Base-by-base conservation (phyloP, 2,888 invertebrate genomes). In the Agrotis clavis region DNA sequence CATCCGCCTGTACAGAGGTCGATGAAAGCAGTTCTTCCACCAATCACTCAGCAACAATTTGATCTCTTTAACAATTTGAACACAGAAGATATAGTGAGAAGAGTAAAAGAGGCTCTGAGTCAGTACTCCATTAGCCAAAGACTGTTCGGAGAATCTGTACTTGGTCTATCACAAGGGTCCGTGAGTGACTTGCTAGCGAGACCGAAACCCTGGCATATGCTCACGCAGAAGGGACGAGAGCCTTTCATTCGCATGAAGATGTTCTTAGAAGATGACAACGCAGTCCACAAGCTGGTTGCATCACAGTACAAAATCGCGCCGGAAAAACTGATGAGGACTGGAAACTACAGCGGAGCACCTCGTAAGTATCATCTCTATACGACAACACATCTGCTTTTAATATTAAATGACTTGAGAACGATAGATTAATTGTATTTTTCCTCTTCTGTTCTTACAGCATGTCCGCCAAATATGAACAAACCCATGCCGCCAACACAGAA, bases 171-270 rank as follows among this genome's bases (percentile, higher is more conserved):
- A 1, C 99, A 99, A 93, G 99, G 99, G 51, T 99, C 99, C 6
- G 99, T 99, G 1, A 99, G 99, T 61, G 99, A 99, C 94, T 97
- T 99, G 56, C 96, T 99, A 80, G 99, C 99, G 35, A 96, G 99
- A 66, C 99, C 99, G 50, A 99, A 99, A 92, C 99, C 99, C 0
- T 99, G 99, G 99, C 99, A 99, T 92, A 99, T 99, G 99, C 97
- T 99, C 64, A 99, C 99, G 18, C 99, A 99, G 91, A 99, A 99
- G 93, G 99, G 99, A 1, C 97, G 99, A 41, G 99, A 99, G 91
- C 99, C 99, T 0, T 99, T 99, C 95, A 99, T 99, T 80, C 97
- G 99, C 76, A 99, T 99, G 99, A 99, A 99, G 94, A 99, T 99
- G 98, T 99, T 99, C 95, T 96, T 99, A 84, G 99, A 99, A 94